Base-by-base conservation (phyloP, 2,888 invertebrate genomes). In the Drosophila koepferae region DNA sequence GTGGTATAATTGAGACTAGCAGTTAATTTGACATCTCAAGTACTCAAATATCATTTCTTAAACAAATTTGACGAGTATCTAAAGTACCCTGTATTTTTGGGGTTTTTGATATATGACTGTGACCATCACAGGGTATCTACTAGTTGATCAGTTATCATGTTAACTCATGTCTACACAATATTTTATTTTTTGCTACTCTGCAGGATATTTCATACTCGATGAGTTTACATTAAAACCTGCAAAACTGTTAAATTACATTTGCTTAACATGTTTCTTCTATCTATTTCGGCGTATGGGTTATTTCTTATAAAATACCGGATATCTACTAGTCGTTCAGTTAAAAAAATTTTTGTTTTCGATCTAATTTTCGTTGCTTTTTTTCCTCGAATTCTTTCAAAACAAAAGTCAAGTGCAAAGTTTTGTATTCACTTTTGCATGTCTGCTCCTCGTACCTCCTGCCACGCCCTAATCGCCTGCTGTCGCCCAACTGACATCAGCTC, bases 391-490 rank as follows among this genome's bases (percentile, higher is more conserved):
- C 12, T 40, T 10, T 16, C 58, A 53, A 83, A 72, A 77, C 84
- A 77, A 89, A 86, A 70, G 78, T 36, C 69, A 40, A 70, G 61
- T 64, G 58, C 74, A 81, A 88, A 88, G 75, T 82, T 86, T 72
- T 53, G 31, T 58, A 20, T 23, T 23, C 20, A 46, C 43, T 59
- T 36, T 38, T 76, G 56, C 51, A 56, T 43, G 34, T 7, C 28
- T 8, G n/a, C 31, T 31, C n/a, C n/a, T 12, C 0, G n/a, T 28
- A 2, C 16, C 49, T 5, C 46, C 38, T 20, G 40, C 55, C 28
- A 43, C n/a, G 10, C 48, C n/a, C 20, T n/a, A n/a, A 46, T 20
- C 55, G 41, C 18, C 59, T 12, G 18, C 48, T 48, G 16, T 56
- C 40, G 10, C 7, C 28, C 41, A 14, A 43, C 61, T 54, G 65